Evolutionary conservation across 2,113 vertebrate genomes (phyloP), one percentile per base, ranked within the genome.

Genomic region (Salvator merianae): DNA sequence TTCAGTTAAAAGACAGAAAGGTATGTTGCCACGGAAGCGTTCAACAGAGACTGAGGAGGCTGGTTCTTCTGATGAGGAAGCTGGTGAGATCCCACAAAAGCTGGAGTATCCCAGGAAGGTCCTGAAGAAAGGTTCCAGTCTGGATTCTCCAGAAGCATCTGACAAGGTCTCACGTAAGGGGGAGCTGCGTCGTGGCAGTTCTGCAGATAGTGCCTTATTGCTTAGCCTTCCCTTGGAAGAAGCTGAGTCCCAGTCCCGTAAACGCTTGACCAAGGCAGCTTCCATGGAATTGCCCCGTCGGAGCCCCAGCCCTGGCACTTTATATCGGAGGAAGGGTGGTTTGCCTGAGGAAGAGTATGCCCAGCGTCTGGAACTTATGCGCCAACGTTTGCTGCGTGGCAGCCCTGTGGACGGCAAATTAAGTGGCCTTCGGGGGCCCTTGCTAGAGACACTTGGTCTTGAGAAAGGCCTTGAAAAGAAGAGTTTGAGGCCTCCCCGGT

Each of bases 351-450:
- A 99, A 0, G 98, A 99, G 90, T 98, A 98, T 0, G 95, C 97
- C 47, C 96, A 99, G 83, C 98, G 98, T 89, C 93, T 99, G 79
- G 98, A 99, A 91, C 91, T 97, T 69, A 97, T 99, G 97, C 97
- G 98, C 83, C 98, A 99, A 91, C 91, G 98, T 79, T 95, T 99
- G 81, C 95, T 99, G 43, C 94, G 97, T 77, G 97, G 97, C 1
- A 94, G 96, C 55, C 93, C 97, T 0, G 96, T 96, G 65, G 98
- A 99, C 5, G 95, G 97, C 86, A 99, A 98, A 89, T 96, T 99
- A 95, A 99, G 99, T 1, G 98, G 99, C 83, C 94, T 99, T 36
- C 94, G 99, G 76, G 99, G 98, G 2, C 99, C 99, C 28, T 94
- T 99, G 62, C 90, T 99, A 91, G 99, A 99, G 94, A 99, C 97